Evolutionary conservation across 2,888 invertebrate species (phyloP).

Genomic region (Leucophenga maculata): DNA sequence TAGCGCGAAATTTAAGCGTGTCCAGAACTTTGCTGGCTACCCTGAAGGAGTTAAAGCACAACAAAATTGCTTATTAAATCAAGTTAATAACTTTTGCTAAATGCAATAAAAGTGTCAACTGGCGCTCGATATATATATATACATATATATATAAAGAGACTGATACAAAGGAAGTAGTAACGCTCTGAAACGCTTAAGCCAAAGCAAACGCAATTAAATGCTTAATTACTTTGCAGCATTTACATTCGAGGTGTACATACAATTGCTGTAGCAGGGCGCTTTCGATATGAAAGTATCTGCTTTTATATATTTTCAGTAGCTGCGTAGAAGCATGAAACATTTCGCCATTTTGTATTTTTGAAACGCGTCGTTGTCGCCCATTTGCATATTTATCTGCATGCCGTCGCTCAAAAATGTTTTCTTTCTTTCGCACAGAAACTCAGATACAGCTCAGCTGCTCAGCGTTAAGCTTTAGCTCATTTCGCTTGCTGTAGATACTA

Average conservation of each 20-base stretch:
- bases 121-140: no score
- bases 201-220: conserved; percentile 39
- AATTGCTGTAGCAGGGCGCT: not conserved
- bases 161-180: conserved; percentile 28
- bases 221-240: conserved; percentile 33
- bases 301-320: not conserved
- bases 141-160: conserved; percentile 58
- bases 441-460: conserved; percentile 41
- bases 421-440: conserved; percentile 43
- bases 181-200: conserved; percentile 8
- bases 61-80: conserved; percentile 64
- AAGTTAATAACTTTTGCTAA: conserved; percentile 69
- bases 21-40: conserved; percentile 27
- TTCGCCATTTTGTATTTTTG: conserved; percentile 23
- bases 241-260: not conserved
- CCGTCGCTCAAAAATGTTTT: conserved; percentile 43
- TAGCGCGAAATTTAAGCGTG: conserved; percentile 32
- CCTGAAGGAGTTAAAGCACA: not conserved
- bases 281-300: not conserved
- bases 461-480: conserved; percentile 15
- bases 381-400: conserved; percentile 58
- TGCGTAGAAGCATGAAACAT: not conserved
- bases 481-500: not conserved
- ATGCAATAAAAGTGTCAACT: conserved; percentile 69
- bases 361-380: conserved; percentile 36